phyloP scores from a whole-genome alignment of 2,113 vertebrate species.

The Pomatorhinus ruficollis region DNA sequence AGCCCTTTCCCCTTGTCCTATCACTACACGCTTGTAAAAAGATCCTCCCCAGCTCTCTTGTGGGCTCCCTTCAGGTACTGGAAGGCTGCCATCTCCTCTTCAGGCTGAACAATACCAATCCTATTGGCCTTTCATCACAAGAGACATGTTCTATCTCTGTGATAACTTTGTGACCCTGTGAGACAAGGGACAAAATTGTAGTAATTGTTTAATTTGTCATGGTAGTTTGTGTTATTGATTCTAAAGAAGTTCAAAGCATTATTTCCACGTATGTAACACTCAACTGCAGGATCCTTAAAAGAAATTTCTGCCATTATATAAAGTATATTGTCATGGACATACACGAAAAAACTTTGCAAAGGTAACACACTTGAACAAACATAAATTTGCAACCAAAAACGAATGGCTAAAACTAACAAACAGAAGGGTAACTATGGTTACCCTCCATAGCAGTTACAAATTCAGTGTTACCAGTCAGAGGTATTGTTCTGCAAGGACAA shows the following conservation, averaged over 20 bases:
- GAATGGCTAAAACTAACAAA: neutral
- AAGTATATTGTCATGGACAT: neutral
- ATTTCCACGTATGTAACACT: neutral
- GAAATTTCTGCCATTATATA: neutral
- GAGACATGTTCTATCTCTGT: rapidly evolving
- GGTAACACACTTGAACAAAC: neutral
- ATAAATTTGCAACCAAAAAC: neutral
- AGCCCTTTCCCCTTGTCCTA: neutral
- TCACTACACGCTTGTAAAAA: neutral
- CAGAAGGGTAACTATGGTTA: rapidly evolving
- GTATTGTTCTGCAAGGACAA: neutral
- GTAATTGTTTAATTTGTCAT: neutral
- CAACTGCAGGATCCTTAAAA: neutral
- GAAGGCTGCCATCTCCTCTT: neutral
- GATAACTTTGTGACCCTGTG: neutral
- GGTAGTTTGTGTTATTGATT: neutral
- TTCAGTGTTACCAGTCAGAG: neutral
- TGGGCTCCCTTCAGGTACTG: neutral
- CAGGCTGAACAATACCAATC: neutral
- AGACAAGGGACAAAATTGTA: neutral
- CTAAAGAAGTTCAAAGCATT: neutral
- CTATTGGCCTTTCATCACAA: neutral
- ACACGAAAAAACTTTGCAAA: neutral
- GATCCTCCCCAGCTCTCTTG: neutral
- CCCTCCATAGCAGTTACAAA: no score